Evolutionary conservation across 2,113 vertebrate species (phyloP).

Genomic region (Jacana jacana): DNA sequence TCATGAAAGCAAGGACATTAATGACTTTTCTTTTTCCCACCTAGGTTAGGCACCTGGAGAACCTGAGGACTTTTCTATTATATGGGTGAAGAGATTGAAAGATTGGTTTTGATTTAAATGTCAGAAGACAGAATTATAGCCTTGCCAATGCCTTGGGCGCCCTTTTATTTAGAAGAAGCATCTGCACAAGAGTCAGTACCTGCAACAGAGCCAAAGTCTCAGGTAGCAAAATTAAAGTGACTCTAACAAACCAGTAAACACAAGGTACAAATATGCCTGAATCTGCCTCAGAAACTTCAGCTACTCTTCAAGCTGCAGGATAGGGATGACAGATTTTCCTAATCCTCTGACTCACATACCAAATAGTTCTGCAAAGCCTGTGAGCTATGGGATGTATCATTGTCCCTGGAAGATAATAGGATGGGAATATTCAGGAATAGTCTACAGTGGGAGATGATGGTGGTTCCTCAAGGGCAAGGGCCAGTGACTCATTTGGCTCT

Average conservation of each 20-base stretch:
- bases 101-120: conserved; percentile 46
- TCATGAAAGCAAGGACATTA: not conserved
- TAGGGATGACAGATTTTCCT: not conserved
- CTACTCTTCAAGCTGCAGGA: not conserved
- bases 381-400: not conserved
- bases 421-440: not conserved
- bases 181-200: not conserved
- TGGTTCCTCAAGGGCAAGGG: not conserved
- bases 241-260: not conserved
- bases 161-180: conserved; percentile 29
- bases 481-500: not conserved
- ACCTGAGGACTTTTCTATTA: not conserved
- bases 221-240: not conserved
- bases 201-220: not conserved
- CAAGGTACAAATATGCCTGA: not conserved
- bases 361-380: not conserved
- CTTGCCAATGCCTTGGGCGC: not conserved
- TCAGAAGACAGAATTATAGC: conserved; percentile 32
- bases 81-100: not conserved
- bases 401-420: not conserved
- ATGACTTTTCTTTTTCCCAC: not conserved
- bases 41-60: not conserved
- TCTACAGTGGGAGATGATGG: not conserved
- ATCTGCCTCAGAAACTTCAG: not conserved
- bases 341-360: not conserved